Percentiles rank a stretch among this genome's conserved stretches.
These are phyloP conservation scores for Coreius guichenoti DNA, from an alignment of 2,797 vertebrate species.

Conservation along the genomic window DNA sequence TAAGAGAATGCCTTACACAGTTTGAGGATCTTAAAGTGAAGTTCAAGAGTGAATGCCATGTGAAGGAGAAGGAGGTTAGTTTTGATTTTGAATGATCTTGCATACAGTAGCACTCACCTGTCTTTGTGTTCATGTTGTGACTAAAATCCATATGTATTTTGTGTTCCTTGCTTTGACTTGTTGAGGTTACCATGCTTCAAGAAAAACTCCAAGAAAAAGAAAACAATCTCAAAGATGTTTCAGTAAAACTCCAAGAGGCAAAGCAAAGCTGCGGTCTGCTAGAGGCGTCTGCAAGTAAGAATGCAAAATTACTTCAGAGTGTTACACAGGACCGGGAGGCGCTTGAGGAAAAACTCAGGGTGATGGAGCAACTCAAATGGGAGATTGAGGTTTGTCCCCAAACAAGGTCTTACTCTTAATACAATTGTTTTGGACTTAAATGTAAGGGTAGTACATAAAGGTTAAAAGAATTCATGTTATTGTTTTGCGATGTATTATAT, in stretches of 20 bases:
- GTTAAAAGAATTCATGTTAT: neutral
- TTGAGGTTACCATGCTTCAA: slow-evolving; percentile 80
- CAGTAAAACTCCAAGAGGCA: slow-evolving; percentile 78
- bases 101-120: neutral
- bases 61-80: slow-evolving; percentile 86
- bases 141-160: neutral
- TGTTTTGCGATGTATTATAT: neutral
- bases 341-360: slow-evolving; percentile 80
- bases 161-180: slow-evolving; percentile 39
- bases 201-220: slow-evolving; percentile 78
- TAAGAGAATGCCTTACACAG: slow-evolving; percentile 85
- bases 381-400: slow-evolving; percentile 78
- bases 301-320: slow-evolving; percentile 75
- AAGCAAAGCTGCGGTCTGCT: slow-evolving; percentile 76
- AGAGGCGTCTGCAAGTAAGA: slow-evolving; percentile 82
- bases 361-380: slow-evolving; percentile 73
- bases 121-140: neutral
- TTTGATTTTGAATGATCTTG: neutral
- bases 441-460: neutral
- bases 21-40: slow-evolving; percentile 81
- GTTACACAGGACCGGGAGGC: slow-evolving; percentile 75
- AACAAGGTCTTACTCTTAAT: neutral
- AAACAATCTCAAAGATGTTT: slow-evolving; percentile 76
- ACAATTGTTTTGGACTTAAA: neutral
- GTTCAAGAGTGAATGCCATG: slow-evolving; percentile 76